Base-by-base conservation (phyloP, 2,888 invertebrate species). In the Cynaeus angustus region DNA sequence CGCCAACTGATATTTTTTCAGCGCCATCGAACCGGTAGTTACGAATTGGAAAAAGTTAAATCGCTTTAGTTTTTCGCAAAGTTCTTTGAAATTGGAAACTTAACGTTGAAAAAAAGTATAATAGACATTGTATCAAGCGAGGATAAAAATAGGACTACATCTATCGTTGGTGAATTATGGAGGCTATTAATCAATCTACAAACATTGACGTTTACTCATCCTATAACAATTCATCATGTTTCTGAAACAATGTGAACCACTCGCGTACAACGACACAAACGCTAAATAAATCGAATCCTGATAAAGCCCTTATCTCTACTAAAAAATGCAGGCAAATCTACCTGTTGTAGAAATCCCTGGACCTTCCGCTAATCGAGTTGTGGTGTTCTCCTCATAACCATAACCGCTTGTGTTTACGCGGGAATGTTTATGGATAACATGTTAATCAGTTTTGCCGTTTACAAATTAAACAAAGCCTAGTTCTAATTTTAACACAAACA, bases 381-480 rank as follows among this genome's bases (percentile, higher is more conserved):
- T 30, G 21, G 50, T 48, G 6, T 3, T 37, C 56, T 30, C 37
- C 37, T 43, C 56, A 43, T 43, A 52, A 50, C 64, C 64, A 65
- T 65, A 65, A 56, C 66, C 46, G 48, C 46, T 21, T 46, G 12
- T 53, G 45, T 64, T 64, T 64, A 56, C 56, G 14, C 46, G 30
- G 43, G 45, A 75, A 79, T 79, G 77, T 79, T 79, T 79, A 79
- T 78, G 73, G 72, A 72, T 73, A 73, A 75, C 77, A 74, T 78
- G 75, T 77, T 78, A 79, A 79, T 78, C 76, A 78, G 77, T 72
- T 77, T 74, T 72, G 78, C 74, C 74, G 74, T 75, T 76, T 73
- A 69, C 76, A 77, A 77, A 77, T 77, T 78, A 77, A 74, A 74
- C 77, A 78, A 75, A 77, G 75, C 75, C 73, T 65, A 62, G 72